Evolutionary conservation across 2,888 invertebrate species (phyloP).

Genomic region (Yponomeuta malinellus): DNA sequence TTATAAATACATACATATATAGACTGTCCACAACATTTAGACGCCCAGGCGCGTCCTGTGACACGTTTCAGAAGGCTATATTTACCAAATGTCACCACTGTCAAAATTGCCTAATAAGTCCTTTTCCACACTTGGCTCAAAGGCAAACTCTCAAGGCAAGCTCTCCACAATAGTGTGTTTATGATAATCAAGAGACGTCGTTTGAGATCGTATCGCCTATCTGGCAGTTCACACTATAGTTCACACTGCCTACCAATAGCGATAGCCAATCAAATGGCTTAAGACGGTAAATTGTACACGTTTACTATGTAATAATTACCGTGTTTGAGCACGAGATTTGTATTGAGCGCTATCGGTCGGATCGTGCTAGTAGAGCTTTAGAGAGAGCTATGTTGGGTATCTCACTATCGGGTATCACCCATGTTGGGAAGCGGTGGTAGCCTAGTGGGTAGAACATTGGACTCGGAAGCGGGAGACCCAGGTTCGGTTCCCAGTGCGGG

Average conservation of each 20-base stretch:
- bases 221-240: slow-evolving; percentile 10
- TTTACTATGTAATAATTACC: too few relatives aligned
- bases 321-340: too few relatives aligned
- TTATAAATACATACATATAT: too few relatives aligned
- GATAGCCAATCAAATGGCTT: background rate
- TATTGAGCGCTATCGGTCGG: too few relatives aligned
- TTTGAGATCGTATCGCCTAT: background rate
- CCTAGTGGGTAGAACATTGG: too few relatives aligned
- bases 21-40: background rate
- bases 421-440: too few relatives aligned
- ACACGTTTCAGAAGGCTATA: background rate
- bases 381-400: too few relatives aligned
- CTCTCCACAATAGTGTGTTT: background rate
- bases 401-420: too few relatives aligned
- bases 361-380: too few relatives aligned
- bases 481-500: too few relatives aligned
- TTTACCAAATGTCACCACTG: background rate
- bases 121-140: background rate
- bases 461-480: too few relatives aligned
- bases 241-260: background rate
- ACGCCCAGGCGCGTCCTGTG: background rate
- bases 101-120: background rate
- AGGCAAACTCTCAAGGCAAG: background rate
- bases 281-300: background rate
- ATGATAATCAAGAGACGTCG: background rate